Evolutionary conservation across 1,140 invertebrate species (phyloP).

Genomic region (Hylaeus anthracinus): DNA sequence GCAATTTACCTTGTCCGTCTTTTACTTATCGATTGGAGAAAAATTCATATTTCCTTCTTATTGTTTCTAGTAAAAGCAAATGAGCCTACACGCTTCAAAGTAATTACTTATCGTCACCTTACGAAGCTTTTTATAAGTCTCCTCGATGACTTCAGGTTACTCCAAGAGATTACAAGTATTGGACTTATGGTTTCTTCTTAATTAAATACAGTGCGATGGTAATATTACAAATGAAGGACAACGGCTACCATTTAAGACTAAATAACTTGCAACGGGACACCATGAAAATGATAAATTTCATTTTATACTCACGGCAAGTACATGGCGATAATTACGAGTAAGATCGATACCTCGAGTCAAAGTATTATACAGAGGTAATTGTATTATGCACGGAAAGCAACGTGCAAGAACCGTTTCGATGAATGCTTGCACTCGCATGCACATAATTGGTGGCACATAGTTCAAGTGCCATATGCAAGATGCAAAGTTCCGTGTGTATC

Average conservation of each 20-base stretch:
- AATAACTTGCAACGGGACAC: no score
- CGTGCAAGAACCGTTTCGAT: neutral
- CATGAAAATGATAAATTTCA: no score
- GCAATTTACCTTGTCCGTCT: neutral
- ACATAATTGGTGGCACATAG: neutral
- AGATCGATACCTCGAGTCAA: neutral
- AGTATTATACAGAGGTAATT: no score
- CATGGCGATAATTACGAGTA: no score
- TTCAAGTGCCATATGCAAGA: conserved; percentile 26
- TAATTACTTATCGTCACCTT: no score
- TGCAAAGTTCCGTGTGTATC: conserved; percentile 8
- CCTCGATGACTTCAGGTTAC: no score
- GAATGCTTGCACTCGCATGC: neutral
- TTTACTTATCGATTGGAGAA: neutral
- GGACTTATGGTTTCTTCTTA: neutral
- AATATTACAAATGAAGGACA: no score
- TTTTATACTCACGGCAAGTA: no score
- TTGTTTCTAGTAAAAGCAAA: neutral
- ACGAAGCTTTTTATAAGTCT: no score
- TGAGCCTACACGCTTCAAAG: neutral
- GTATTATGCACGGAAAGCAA: neutral
- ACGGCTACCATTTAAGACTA: no score
- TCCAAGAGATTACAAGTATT: no score
- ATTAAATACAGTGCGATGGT: neutral
- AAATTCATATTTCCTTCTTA: neutral